Conservation (phyloP, 2,888 invertebrate species). For the Idaea dimidiata region DNA sequence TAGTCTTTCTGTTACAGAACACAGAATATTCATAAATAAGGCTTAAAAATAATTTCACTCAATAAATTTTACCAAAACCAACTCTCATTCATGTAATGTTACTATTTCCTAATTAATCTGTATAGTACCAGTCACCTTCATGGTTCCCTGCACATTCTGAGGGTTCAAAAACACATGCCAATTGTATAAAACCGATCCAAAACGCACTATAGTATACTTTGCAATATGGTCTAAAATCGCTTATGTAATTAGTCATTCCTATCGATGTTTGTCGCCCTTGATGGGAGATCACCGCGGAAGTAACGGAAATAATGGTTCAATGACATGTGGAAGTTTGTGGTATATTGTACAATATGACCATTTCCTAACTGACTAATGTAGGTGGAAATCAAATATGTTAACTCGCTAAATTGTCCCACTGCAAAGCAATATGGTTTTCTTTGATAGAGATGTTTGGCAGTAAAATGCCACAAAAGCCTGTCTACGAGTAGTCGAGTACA, state of each 20-base stretch:
- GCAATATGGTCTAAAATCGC: background rate
- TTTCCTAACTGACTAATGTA: background rate
- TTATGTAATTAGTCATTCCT: background rate
- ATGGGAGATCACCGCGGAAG: background rate
- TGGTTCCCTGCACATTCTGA: constrained; percentile 36
- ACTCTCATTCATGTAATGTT: constrained; percentile 11
- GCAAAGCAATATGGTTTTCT: too few relatives aligned
- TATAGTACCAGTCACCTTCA: constrained; percentile 36
- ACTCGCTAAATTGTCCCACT: too few relatives aligned
- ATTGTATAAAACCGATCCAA: background rate
- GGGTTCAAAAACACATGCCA: constrained; percentile 30
- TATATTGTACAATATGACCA: background rate
- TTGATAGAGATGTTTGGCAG: too few relatives aligned
- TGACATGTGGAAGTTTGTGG: background rate
- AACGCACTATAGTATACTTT: background rate
- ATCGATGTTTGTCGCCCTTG: constrained; percentile 1
- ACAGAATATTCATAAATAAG: background rate
- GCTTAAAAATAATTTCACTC: background rate
- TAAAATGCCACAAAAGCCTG: too few relatives aligned
- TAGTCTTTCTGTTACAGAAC: too few relatives aligned
- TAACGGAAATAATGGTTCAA: background rate
- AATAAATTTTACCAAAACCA: background rate
- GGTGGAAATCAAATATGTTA: background rate
- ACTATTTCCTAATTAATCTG: constrained; percentile 50
- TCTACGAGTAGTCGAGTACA: too few relatives aligned